Base-by-base conservation (phyloP, 1,140 invertebrate species). In the Drosophila arizonae region DNA sequence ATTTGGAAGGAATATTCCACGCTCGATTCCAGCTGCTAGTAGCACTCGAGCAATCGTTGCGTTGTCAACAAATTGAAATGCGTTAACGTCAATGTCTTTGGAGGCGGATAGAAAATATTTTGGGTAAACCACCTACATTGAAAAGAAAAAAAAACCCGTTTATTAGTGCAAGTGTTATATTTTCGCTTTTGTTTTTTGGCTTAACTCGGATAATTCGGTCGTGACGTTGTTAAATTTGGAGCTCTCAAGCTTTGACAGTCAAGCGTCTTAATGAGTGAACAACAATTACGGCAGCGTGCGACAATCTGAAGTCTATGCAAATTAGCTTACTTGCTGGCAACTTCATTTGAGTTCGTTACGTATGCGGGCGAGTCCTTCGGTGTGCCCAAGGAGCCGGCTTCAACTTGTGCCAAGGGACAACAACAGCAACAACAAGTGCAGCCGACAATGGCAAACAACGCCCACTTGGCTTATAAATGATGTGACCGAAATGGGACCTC, bases 331-430 rank as follows among this genome's bases (percentile, higher is more conserved):
- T 82, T 71, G 45, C 65, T 55, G 60, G 69, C 72, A 87, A 86
- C 82, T 88, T 86, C 69, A 79, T 79, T 88, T 79, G 79, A 82
- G 84, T 82, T 86, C 82, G 82, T 86, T 86, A 86, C 62, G 72
- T 88, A 86, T 86, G 82, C 82, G 84, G 52, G 58, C 67, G 63
- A 61, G 8, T 9, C 45, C 58, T 70, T 76, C 57, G 62, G 48
- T 21, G 21, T 26, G 48, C 17, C 46, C 46, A 24, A 13, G 24
- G 58, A 64, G 43, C 58, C 58, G 63, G 41, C 51, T 65, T 68
- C 64, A 36, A 61, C 76, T 69, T 82, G 76, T 77, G 73, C 63
- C 74, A 86, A 80, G 61, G 68, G 63, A 55, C 68, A 48, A 11
- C 46, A 57, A 26, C 21, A 46, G 41, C 36, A 15, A 46, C 30